These are phyloP conservation scores for Danaus plexippus DNA, from an alignment of 1,140 invertebrate genomes.

Conservation along the genomic window DNA sequence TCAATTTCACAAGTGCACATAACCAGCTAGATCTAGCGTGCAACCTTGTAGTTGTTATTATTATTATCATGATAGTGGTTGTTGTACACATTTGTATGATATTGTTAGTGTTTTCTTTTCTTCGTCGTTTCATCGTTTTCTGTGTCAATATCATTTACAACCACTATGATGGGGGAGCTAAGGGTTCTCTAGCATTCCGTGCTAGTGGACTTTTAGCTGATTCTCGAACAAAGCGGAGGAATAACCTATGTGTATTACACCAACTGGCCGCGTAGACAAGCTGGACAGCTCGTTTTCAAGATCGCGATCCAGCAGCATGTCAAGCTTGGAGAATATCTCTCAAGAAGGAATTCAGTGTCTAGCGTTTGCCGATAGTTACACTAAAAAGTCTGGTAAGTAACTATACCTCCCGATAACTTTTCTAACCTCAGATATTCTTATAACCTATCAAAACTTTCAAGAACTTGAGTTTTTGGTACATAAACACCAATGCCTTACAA, in stretches of 20 bases:
- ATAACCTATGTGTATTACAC: conserved; percentile 56
- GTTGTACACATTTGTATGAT: conserved; percentile 1
- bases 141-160: conserved; percentile 2
- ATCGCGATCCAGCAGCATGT: conserved; percentile 96
- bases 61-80: conserved; percentile 18
- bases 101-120: background rate
- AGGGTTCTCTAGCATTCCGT: conserved; percentile 26
- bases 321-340: conserved; percentile 96
- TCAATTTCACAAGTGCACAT: conserved; percentile 58
- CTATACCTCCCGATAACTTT: too few relatives aligned
- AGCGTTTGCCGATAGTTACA: conserved; percentile 95
- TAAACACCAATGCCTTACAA: too few relatives aligned
- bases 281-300: conserved; percentile 95
- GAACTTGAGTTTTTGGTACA: too few relatives aligned
- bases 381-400: conserved; percentile 89
- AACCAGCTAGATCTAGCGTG: conserved; percentile 44
- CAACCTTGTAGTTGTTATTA: conserved; percentile 25
- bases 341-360: conserved; percentile 96
- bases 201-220: conserved; percentile 22
- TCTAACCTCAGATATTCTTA: too few relatives aligned
- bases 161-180: conserved; percentile 16
- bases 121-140: too few relatives aligned
- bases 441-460: too few relatives aligned
- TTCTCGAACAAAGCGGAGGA: conserved; percentile 19
- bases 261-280: conserved; percentile 90